phyloP scores from a whole-genome alignment of 2,888 invertebrate genomes.

The Drosophila infuscata region DNA sequence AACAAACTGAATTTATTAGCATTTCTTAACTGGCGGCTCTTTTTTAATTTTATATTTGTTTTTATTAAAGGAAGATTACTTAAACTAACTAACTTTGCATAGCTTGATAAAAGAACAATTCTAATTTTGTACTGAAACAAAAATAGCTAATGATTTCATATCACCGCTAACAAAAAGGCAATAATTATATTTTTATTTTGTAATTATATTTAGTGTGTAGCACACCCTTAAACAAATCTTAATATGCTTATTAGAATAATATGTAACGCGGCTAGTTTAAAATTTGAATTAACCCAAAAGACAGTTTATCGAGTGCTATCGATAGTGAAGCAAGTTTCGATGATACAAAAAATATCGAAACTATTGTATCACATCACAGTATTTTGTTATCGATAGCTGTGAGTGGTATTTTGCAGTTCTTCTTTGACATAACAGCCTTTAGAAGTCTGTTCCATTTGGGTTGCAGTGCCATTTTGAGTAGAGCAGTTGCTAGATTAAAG shows the following conservation, averaged over 20 bases:
- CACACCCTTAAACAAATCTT: neutral
- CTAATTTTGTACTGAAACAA: neutral
- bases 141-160: neutral
- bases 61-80: neutral
- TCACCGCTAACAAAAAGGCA: neutral
- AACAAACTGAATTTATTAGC: neutral
- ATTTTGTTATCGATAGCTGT: constrained; percentile 22
- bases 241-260: neutral
- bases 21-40: neutral
- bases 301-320: constrained; percentile 1
- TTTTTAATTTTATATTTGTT: neutral
- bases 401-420: constrained; percentile 20
- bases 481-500: constrained; percentile 38
- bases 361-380: neutral
- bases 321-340: neutral
- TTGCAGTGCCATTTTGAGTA: constrained; percentile 52
- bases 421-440: constrained; percentile 32
- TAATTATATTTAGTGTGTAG: neutral
- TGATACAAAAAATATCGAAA: neutral
- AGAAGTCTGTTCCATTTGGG: constrained; percentile 21
- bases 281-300: neutral
- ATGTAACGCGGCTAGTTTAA: neutral
- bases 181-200: neutral
- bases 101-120: neutral
- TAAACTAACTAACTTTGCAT: neutral